These are phyloP conservation scores for Typhlichthys eigenmanni DNA, from an alignment of 2,797 vertebrate genomes.

Conservation along the genomic window DNA sequence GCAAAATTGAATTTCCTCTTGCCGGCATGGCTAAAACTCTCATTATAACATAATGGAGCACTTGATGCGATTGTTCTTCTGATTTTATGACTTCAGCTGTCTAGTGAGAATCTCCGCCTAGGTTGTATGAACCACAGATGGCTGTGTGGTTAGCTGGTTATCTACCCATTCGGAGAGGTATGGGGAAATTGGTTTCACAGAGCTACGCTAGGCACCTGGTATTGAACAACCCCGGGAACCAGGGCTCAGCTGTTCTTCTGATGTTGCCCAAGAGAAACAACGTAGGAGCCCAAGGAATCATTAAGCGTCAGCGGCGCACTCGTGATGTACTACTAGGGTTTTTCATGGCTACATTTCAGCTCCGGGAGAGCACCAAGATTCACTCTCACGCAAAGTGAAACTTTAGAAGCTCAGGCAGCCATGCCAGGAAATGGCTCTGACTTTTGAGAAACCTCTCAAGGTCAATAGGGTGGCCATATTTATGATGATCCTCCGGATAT, in stretches of 20 bases:
- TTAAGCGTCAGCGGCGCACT: slow-evolving; percentile 27
- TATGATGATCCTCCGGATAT: background rate
- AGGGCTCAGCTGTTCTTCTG: slow-evolving; percentile 61
- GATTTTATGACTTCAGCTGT: slow-evolving; percentile 58
- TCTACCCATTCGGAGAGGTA: background rate
- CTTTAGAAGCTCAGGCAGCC: no score
- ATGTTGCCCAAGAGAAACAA: slow-evolving; percentile 43
- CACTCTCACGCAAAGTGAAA: no score
- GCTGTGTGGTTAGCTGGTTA: slow-evolving; percentile 20
- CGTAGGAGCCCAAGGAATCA: slow-evolving; percentile 35
- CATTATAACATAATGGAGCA: slow-evolving; percentile 15
- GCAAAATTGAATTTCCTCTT: slow-evolving; percentile 8
- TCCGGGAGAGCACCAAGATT: background rate
- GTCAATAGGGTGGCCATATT: background rate
- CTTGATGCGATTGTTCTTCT: slow-evolving; percentile 36
- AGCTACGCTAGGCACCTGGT: slow-evolving; percentile 55
- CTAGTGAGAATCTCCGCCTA: slow-evolving; percentile 27
- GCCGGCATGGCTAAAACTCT: slow-evolving; percentile 12
- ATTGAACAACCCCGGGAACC: slow-evolving; percentile 47
- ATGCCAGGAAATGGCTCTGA: no score
- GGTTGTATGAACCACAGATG: slow-evolving; percentile 39
- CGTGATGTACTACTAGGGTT: slow-evolving; percentile 41
- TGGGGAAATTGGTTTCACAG: slow-evolving; percentile 28
- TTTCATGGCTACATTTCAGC: slow-evolving; percentile 18
- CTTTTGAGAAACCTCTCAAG: no score